Evolutionary conservation across 2,113 vertebrate species (phyloP).

Genomic region (Gulo gulo): DNA sequence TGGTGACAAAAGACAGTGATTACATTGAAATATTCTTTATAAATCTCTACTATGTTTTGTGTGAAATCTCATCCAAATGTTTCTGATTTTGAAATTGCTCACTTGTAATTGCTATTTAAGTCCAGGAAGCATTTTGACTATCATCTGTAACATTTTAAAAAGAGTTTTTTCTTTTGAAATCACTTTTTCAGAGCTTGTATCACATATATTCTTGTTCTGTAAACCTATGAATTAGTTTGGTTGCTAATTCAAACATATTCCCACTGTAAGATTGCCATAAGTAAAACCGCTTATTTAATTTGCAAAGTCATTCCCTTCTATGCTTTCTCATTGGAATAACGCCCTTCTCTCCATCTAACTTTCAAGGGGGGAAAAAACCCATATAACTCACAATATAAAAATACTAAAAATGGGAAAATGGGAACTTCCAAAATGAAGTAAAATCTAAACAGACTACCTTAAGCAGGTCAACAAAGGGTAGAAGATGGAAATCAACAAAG

Average conservation of each 20-base stretch:
- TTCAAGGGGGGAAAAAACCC: not conserved
- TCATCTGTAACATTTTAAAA: not conserved
- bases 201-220: not conserved
- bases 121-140: conserved; percentile 15
- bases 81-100: conserved; percentile 47
- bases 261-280: not conserved
- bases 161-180: not conserved
- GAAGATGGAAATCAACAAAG: not conserved
- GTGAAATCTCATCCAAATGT: conserved; percentile 46
- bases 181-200: not conserved
- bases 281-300: not conserved
- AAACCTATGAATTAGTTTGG: not conserved
- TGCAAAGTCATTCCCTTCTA: not conserved
- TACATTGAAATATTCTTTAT: not conserved
- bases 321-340: not conserved
- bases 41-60: conserved; percentile 1
- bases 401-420: not conserved
- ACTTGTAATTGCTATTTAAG: conserved; percentile 40
- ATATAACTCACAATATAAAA: not conserved
- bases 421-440: not conserved
- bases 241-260: not conserved
- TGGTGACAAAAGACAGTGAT: conserved; percentile 27
- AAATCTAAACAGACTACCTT: conserved; percentile 7
- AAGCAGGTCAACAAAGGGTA: not conserved
- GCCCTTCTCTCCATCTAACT: not conserved